Evolutionary conservation across 2,797 vertebrate genomes (phyloP), one percentile per base, ranked within the genome.

Genomic region (Pipistrellus kuhlii): DNA sequence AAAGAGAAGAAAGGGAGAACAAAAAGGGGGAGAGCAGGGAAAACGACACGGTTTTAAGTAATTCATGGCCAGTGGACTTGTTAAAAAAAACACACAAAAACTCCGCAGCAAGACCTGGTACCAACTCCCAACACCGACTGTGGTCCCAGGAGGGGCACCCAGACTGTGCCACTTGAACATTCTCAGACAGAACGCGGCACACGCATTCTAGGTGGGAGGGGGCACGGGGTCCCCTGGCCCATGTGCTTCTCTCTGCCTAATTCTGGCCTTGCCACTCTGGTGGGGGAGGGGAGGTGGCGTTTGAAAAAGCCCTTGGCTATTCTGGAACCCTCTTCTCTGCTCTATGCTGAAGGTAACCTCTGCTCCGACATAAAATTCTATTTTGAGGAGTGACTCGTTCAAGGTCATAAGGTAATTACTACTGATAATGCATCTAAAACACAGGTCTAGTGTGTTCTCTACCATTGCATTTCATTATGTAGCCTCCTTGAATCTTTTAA

Each of bases 321-420:
- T 87, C 51, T 64, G 68, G 0, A 38, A 21, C 69, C 55, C 18
- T 68, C n/a, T 21, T 6, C 32, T 44, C 32, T 75, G n/a, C 55
- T 1, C 2, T 48, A 5, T 30, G 32, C 9, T 23, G 21, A 66
- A 62, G 73, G 78, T 13, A 82, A 46, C 21, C 17, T 23, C 81
- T 25, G 48, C 72, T 93, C 69, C 25, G n/a, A 91, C 6, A 18
- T 3, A n/a, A 88, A 18, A 81, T 76, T 69, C 93, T 64, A 25
- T 75, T 75, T 78, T 17, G 72, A 62, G 59, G 85, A 88, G 18
- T 35, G 83, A 84, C 89, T 90, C 27, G 17, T 44, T 93, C 85
- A 93, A 96, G 83, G 83, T 92, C 68, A 75, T 59, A 62, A 84
- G 73, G 91, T 73, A 72, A 90, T 95, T 84, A 84, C 46, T 18